Evolutionary conservation across 1,140 invertebrate genomes (phyloP), one percentile per base, ranked within the genome.

Genomic region (Zaprionus capensis): DNA sequence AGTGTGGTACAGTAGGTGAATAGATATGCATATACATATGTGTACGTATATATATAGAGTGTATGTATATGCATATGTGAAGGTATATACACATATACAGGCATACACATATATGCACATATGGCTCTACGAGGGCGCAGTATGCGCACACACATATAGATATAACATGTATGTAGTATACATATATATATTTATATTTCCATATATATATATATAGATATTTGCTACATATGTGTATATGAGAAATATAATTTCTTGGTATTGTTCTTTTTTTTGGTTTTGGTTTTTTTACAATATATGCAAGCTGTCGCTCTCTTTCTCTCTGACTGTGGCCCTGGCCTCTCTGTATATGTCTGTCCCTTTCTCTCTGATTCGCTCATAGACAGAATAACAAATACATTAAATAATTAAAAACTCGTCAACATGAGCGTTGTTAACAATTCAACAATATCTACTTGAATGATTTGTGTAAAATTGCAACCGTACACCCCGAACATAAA

Each of bases 381-480:
- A 83, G 71, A 88, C 84, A 87, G 84, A 85, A 80, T 87, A 88
- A 84, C 83, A 88, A 84, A 87, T 81, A 90, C 84, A 88, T 88
- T 88, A 88, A 90, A 87, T 87, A 88, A 87, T 90, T 84, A 84
- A 87, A 87, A 88, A 86, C 87, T 88, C 78, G 76, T 87, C 83
- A 84, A 88, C 85, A 86, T 87, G 74, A 73, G 76, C 79, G 71
- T 80, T 71, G 71, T 72, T 67, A 80, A 74, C 82, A 82, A 76
- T 83, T 82, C 80, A 82, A 83, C 81, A 82, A 73, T 80, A 77
- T 82, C 71, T 71, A 82, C 81, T 83, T 82, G 64, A 82, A 77
- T 80, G 78, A 64, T 51, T 70, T 57, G 62, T 56, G 57, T 51
- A 71, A 65, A 53, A 61, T 53, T 46, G 44, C 69, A 71, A 71